Conservation (phyloP, 2,797 vertebrate species). For the Oreonectes daqikongensis region DNA sequence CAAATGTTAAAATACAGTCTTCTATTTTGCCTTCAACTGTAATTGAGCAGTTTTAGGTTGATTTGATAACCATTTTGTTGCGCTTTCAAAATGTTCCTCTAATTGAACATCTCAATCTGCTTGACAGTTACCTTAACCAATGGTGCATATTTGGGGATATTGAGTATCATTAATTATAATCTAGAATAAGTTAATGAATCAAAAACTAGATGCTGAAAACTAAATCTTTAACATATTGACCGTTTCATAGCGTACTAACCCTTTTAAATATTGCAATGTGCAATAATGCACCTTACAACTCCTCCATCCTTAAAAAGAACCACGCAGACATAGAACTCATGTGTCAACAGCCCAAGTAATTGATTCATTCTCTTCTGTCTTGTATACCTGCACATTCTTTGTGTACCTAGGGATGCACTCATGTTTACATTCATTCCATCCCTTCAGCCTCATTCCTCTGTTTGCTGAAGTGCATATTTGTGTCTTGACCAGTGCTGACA, state of each 20-base stretch:
- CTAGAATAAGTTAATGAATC: too few species aligned
- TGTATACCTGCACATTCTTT: neutral
- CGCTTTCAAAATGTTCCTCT: too few species aligned
- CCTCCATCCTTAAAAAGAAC: neutral
- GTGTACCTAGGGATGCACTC: neutral
- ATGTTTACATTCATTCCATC: slow-evolving; percentile 25
- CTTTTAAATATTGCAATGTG: neutral
- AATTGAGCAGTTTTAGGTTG: neutral
- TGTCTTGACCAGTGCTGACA: slow-evolving; percentile 1
- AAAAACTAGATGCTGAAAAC: too few species aligned
- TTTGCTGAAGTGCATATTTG: slow-evolving; percentile 27
- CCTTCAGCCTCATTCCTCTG: slow-evolving; percentile 32
- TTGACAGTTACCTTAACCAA: too few species aligned
- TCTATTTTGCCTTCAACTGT: neutral
- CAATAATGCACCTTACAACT: neutral
- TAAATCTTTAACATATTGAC: too few species aligned
- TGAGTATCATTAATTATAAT: too few species aligned
- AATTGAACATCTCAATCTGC: too few species aligned
- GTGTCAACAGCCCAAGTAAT: neutral
- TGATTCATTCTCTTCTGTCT: neutral
- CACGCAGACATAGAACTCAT: neutral
- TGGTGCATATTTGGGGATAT: too few species aligned
- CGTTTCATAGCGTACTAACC: too few species aligned
- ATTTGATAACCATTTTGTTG: neutral
- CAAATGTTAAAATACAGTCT: neutral